These are phyloP conservation scores for Papilio polyxenes DNA, from an alignment of 1,140 invertebrate species.

Conservation along the genomic window DNA sequence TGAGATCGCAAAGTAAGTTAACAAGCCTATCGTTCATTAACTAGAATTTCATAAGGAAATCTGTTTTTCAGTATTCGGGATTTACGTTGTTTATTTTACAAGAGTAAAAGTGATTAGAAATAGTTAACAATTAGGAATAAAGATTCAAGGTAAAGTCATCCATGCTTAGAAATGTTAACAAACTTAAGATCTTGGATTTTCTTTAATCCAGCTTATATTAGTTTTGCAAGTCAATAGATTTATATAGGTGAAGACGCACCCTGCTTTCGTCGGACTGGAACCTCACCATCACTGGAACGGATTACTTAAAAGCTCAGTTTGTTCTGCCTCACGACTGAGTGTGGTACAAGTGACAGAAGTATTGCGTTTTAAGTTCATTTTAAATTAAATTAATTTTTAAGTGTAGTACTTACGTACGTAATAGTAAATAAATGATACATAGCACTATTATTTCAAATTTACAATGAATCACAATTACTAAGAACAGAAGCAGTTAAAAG, in stretches of 20 bases:
- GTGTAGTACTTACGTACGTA: too few species aligned
- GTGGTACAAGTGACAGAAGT: slow-evolving; percentile 41
- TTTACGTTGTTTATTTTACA: neutral
- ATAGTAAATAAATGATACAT: neutral
- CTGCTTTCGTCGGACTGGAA: slow-evolving; percentile 45
- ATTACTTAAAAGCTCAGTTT: slow-evolving; percentile 50
- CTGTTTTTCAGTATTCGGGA: neutral
- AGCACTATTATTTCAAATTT: neutral
- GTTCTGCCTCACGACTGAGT: slow-evolving; percentile 41
- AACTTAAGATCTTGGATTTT: neutral
- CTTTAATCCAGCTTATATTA: neutral
- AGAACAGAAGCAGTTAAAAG: too few species aligned
- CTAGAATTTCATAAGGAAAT: slow-evolving; percentile 12
- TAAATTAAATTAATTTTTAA: neutral
- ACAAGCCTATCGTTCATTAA: slow-evolving; percentile 12
- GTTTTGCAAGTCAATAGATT: neutral
- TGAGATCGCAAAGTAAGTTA: neutral
- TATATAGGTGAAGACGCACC: neutral
- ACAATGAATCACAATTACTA: too few species aligned
- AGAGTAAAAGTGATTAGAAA: neutral
- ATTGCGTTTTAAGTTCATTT: neutral
- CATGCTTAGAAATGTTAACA: neutral
- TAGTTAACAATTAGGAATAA: neutral
- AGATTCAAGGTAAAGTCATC: too few species aligned
- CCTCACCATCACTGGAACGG: slow-evolving; percentile 51